phyloP scores from a whole-genome alignment of 2,113 vertebrate species.

The Myotis davidii region DNA sequence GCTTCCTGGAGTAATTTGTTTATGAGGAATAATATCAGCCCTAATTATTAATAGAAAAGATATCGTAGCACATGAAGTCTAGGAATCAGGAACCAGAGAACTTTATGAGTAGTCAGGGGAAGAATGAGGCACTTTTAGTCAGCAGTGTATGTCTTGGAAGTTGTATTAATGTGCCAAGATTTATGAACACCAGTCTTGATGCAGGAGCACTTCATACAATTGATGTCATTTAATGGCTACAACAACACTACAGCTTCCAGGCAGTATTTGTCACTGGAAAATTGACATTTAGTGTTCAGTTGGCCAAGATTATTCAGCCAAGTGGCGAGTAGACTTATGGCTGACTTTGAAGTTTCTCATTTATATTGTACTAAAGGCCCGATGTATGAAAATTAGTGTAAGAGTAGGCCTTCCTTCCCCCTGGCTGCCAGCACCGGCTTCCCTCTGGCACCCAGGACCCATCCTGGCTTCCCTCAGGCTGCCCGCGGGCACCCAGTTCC shows the following conservation, averaged over 20 bases:
- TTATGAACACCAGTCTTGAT: neutral
- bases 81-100: neutral
- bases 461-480: too few relatives aligned
- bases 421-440: too few relatives aligned
- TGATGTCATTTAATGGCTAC: neutral
- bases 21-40: neutral
- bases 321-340: neutral
- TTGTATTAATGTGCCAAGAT: neutral
- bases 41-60: neutral
- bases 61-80: neutral
- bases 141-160: neutral
- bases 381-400: too few relatives aligned
- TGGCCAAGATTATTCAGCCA: neutral
- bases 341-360: neutral
- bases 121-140: neutral
- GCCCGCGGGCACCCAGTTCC: too few relatives aligned
- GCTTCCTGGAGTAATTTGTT: neutral
- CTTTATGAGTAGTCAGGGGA: neutral
- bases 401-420: too few relatives aligned
- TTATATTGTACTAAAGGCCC: neutral
- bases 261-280: neutral
- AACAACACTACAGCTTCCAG: neutral
- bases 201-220: neutral
- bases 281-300: neutral
- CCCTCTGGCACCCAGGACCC: too few relatives aligned